Evolutionary conservation across 2,113 vertebrate species (phyloP), one percentile per base, ranked within the genome.

Genomic region (Rhinopomastus cyanomelas): DNA sequence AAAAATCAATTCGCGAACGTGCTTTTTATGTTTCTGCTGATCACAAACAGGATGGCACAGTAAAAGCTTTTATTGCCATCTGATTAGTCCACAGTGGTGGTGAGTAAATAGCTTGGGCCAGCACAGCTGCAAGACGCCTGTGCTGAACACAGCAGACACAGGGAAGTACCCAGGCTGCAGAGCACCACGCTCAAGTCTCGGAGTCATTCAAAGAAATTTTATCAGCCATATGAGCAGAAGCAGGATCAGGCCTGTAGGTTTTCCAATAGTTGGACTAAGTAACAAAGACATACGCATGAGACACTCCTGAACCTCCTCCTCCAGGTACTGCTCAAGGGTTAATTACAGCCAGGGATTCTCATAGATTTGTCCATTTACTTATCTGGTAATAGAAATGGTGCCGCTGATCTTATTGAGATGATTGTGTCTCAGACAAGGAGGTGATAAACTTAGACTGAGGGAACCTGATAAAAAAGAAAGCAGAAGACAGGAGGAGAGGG

Each of bases 21-120:
- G 93, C 87, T 93, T 85, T 97, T 95, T 96, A 96, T 94, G 95
- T 94, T 96, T 96, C 94, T 94, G 92, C 93, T 76, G 94, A 93
- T 96, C 51, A 51, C 88, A 92, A 89, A 88, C 81, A 89, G 76
- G 85, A 95, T 85, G 85, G 83, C 30, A 23, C 76, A 75, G 76
- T 94, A 77, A 89, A 95, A 96, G 93, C 92, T 96, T 93, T 95
- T 95, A 81, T 46, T 68, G 53, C 66, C 49, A 55, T 85, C 92
- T 80, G 91, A 82, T 91, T 59, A 85, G 60, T 13, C 93, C 83
- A 36, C 55, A 29, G 75, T 44, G 72, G 90, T 77, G 81, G 59
- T 73, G 14, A 78, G 84, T 16, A 57, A 87, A 84, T 36, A 57
- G 86, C 65, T n/a, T 5, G 46, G 81, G 78, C 67, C 18, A 29